A percentile compares a stretch with the other conserved stretches of the same genome.
Evolutionary conservation across 2,888 invertebrate species (phyloP).

Genomic region (Lathronympha strigana): DNA sequence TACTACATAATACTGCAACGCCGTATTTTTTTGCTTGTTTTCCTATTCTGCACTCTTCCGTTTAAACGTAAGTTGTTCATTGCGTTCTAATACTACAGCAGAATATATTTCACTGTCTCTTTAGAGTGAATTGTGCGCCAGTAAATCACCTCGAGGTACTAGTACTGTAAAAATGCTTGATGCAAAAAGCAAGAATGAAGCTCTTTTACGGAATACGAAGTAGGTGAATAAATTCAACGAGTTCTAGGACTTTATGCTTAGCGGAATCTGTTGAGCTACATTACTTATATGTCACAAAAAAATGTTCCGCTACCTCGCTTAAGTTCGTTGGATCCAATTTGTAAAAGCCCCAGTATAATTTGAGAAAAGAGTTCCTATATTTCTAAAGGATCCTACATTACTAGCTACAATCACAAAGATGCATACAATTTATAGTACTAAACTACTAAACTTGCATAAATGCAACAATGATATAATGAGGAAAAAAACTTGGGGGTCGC

Average conservation of each 20-base stretch:
- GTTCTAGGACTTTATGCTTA: slow-evolving; percentile 29
- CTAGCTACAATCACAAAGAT: no score
- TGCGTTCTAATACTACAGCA: slow-evolving; percentile 46
- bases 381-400: no score
- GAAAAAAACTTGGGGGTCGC: no score
- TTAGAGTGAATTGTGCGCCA: slow-evolving; percentile 59
- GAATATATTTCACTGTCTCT: slow-evolving; percentile 61
- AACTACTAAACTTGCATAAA: no score
- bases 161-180: slow-evolving; percentile 54
- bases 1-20: no score
- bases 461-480: no score
- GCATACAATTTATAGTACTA: no score
- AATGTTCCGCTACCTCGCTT: background rate
- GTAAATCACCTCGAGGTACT: slow-evolving; percentile 56
- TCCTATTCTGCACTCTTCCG: background rate
- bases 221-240: slow-evolving; percentile 38
- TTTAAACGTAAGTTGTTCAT: slow-evolving; percentile 29
- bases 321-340: no score
- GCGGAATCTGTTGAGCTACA: slow-evolving; percentile 15
- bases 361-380: no score
- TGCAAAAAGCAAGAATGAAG: slow-evolving; percentile 59
- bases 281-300: background rate
- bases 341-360: no score
- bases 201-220: slow-evolving; percentile 41
- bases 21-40: background rate